phyloP scores from a whole-genome alignment of 2,113 vertebrate species.

The Amblyopsis rosae region DNA sequence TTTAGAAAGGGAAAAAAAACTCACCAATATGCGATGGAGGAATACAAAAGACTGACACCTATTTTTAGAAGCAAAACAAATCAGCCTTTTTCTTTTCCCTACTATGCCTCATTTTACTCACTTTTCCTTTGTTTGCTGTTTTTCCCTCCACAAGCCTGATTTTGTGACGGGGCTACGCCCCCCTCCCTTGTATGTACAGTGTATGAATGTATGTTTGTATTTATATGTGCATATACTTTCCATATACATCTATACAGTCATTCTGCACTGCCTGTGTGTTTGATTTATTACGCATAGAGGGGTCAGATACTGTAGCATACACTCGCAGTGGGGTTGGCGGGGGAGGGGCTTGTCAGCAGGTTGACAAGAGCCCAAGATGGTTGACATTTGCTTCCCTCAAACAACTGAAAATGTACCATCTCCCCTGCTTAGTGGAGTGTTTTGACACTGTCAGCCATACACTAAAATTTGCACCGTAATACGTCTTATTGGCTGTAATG shows the following conservation, averaged over 20 bases:
- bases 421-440: slow-evolving; percentile 18
- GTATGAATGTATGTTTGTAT: slow-evolving; percentile 61
- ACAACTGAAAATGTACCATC: not conserved
- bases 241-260: slow-evolving; percentile 43
- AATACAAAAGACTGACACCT: slow-evolving; percentile 67
- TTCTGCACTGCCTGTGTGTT: slow-evolving; percentile 34
- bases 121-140: slow-evolving; percentile 36
- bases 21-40: slow-evolving; percentile 40
- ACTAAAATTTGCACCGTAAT: not conserved
- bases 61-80: slow-evolving; percentile 65
- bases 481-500: no score
- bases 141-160: slow-evolving; percentile 43
- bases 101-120: slow-evolving; percentile 42
- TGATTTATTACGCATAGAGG: slow-evolving; percentile 45
- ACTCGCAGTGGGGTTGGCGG: no score
- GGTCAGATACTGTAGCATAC: slow-evolving; percentile 11
- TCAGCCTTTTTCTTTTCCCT: slow-evolving; percentile 43
- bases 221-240: slow-evolving; percentile 67
- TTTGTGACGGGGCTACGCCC: slow-evolving; percentile 38
- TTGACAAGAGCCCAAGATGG: not conserved
- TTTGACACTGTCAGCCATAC: slow-evolving; percentile 7
- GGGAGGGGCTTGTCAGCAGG: not conserved
- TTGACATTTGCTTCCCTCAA: not conserved
- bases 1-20: slow-evolving; percentile 43
- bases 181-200: slow-evolving; percentile 15